phyloP scores from a whole-genome alignment of 2,888 invertebrate species.

The Bombyx huttoni region DNA sequence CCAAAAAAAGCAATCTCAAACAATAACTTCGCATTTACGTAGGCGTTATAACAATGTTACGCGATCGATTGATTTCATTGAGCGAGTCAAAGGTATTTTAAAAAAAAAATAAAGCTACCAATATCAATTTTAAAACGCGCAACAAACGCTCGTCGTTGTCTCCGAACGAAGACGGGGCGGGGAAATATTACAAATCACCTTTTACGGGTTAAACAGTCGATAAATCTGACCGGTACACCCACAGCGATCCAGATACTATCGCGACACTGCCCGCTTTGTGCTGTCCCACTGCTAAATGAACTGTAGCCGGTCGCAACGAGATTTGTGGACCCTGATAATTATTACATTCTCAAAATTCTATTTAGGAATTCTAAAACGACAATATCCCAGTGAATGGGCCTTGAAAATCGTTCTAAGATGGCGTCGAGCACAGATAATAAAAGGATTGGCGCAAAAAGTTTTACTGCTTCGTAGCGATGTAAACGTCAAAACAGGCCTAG shows the following conservation, averaged over 20 bases:
- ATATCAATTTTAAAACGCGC: constrained; percentile 5
- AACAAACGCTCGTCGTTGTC: constrained; percentile 18
- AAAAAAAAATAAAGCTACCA: neutral
- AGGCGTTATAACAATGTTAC: too few relatives aligned
- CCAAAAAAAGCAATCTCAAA: too few relatives aligned
- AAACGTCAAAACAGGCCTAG: neutral
- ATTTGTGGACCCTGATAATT: constrained; percentile 46
- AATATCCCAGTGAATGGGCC: neutral
- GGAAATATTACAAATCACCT: constrained; percentile 51
- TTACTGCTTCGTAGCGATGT: neutral
- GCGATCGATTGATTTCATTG: too few relatives aligned
- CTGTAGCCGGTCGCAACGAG: constrained; percentile 38
- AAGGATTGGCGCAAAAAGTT: neutral
- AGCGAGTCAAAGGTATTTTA: neutral
- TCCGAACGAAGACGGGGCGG: constrained; percentile 21
- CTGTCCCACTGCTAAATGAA: constrained; percentile 43
- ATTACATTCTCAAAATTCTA: constrained; percentile 30
- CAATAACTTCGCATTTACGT: too few relatives aligned
- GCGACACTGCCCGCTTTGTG: constrained; percentile 38
- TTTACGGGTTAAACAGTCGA: constrained; percentile 49
- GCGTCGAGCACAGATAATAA: neutral
- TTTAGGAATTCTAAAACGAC: constrained; percentile 5
- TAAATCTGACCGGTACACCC: constrained; percentile 56
- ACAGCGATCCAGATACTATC: constrained; percentile 45
- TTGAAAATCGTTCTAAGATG: neutral